Base-by-base conservation (phyloP, 1,140 invertebrate species). In the Eriosoma lanigerum region DNA sequence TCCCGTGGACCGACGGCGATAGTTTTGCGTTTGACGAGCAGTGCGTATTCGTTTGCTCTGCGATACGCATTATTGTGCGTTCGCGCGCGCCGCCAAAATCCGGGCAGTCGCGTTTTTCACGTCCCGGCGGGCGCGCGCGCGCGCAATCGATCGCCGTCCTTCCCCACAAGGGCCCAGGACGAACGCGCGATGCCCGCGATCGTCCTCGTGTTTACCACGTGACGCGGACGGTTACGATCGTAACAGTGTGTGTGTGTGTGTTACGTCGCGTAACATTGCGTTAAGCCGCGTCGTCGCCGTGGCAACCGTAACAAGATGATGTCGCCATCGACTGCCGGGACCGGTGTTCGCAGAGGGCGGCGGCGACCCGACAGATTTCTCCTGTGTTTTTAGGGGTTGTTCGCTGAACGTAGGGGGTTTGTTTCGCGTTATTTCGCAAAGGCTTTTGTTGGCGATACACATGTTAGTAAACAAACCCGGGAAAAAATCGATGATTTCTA, bases 201-300 rank as follows among this genome's bases (percentile, higher is more conserved):
- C 38, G 32, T 56, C 75, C 75, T 78, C 75, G 75, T 78, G 75
- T 26, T 48, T 12, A 38, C 75, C 75, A 78, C 75, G 75, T 78
- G 75, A 78, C 38, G 38, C 62, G 64, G 15, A 15, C 15, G 21
- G 50, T 60, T n/a, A 13, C 17, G 48, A 26, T 24, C 3, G 32
- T 38, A n/a, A n/a, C n/a, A n/a, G n/a, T n/a, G n/a, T n/a, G n/a
- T n/a, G n/a, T n/a, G 44, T 17, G 29, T 19, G 46, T n/a, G 56
- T 58, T 58, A 58, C 58, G 32, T 38, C 32, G 56, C 62, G 62
- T 21, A 15, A 60, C 8, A 64, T 32, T 29, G 15, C 44, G n/a
- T 6, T 68, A 24, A 6, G 26, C 26, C 6, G 50, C n/a, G 21
- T 38, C 21, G 56, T 78, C 75, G 9, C 17, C 75, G 48, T 48